Percentiles rank a stretch among this genome's conserved stretches.
Evolutionary conservation across 2,797 vertebrate species (phyloP).

Genomic region (Hydrophis major): DNA sequence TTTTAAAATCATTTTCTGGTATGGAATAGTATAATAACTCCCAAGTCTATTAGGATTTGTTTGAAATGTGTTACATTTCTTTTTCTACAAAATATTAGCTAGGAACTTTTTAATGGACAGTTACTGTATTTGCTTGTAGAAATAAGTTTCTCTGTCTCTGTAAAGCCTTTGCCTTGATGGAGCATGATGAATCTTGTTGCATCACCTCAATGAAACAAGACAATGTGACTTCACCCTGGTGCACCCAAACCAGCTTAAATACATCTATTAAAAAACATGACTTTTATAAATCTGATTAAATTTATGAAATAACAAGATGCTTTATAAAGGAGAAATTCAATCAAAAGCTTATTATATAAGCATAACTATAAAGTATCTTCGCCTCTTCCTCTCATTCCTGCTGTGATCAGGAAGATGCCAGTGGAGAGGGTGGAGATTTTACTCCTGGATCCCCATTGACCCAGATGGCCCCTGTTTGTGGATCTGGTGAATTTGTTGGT

Average conservation of each 20-base stretch:
- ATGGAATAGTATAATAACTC: neutral
- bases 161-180: neutral
- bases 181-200: neutral
- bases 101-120: neutral
- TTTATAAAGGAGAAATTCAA: neutral
- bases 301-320: neutral
- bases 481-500: no score
- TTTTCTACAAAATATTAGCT: neutral
- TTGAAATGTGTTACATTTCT: neutral
- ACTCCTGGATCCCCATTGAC: no score
- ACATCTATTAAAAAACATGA: neutral
- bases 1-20: neutral
- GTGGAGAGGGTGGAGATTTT: no score
- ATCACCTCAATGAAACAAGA: neutral
- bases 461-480: no score
- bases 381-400: neutral
- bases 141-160: neutral
- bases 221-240: neutral
- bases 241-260: neutral
- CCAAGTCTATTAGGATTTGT: neutral
- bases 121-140: neutral
- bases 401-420: no score
- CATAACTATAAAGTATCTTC: neutral
- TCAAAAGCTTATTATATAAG: neutral
- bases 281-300: neutral